phyloP scores from a whole-genome alignment of 1,140 invertebrate genomes.

The Olivierus martensii region DNA sequence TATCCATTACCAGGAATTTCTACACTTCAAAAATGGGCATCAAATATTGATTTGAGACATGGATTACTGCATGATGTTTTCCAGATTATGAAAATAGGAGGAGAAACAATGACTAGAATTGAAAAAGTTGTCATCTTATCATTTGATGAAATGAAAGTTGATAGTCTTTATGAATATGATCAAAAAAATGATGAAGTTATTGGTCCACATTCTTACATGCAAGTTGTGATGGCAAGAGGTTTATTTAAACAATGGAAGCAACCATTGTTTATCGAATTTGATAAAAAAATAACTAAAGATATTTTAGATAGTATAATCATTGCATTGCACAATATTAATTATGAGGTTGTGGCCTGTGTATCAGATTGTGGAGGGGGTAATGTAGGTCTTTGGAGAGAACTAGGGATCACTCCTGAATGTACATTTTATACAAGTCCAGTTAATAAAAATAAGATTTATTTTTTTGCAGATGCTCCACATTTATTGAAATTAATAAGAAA shows the following conservation, averaged over 20 bases:
- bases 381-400: constrained; percentile 24
- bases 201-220: constrained; percentile 26
- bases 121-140: background rate
- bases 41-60: too few relatives aligned
- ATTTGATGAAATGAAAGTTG: constrained; percentile 1
- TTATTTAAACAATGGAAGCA: constrained; percentile 29
- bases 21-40: too few relatives aligned
- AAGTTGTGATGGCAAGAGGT: constrained; percentile 25
- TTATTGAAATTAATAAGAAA: constrained; percentile 25
- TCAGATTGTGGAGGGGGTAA: constrained; percentile 25
- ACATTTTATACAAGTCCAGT: constrained; percentile 19
- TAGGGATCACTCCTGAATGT: constrained; percentile 19
- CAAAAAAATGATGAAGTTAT: background rate
- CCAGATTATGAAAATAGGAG: too few relatives aligned
- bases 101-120: background rate
- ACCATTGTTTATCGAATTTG: constrained; percentile 26
- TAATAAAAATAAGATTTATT: constrained; percentile 14
- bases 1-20: too few relatives aligned
- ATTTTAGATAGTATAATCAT: constrained; percentile 22
- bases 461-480: constrained; percentile 23
- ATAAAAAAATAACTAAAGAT: constrained; percentile 25
- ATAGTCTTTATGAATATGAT: background rate
- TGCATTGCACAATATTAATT: constrained; percentile 22
- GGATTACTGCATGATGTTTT: too few relatives aligned
- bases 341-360: constrained; percentile 25